Evolutionary conservation across 2,113 vertebrate species (phyloP).

Genomic region (Puma concolor): DNA sequence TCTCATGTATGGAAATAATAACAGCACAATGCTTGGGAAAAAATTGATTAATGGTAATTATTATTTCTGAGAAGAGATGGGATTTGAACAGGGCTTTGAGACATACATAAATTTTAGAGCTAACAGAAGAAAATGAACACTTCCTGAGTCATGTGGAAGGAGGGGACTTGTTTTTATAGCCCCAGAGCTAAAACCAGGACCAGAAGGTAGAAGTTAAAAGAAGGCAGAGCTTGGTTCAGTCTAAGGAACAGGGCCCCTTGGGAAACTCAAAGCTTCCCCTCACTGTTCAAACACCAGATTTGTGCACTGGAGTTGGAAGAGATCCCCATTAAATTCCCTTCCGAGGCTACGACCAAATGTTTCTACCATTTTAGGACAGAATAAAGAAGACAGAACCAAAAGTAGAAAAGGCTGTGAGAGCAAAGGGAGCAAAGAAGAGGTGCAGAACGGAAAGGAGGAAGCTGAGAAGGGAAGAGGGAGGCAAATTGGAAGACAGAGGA

Average conservation of each 20-base stretch:
- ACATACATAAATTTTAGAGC: background rate
- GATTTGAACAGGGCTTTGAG: background rate
- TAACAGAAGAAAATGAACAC: background rate
- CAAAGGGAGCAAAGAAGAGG: background rate
- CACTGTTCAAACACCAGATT: background rate
- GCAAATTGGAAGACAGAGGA: background rate
- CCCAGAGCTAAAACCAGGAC: background rate
- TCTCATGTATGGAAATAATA: background rate
- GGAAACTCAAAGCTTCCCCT: background rate
- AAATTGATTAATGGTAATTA: background rate
- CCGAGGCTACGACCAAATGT: background rate
- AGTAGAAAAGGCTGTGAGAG: background rate
- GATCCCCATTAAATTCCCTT: background rate
- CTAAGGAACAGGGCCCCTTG: background rate
- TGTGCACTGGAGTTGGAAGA: background rate
- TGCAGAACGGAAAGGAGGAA: background rate
- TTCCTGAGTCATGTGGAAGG: background rate
- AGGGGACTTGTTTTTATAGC: conserved; percentile 19
- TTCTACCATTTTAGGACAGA: background rate
- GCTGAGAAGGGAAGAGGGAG: background rate
- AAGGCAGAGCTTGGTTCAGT: conserved; percentile 11
- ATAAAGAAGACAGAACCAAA: conserved; percentile 10
- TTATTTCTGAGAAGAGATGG: conserved; percentile 9
- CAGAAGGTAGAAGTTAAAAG: background rate
- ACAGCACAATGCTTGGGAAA: background rate